These are phyloP conservation scores for Listronotus oregonensis DNA, from an alignment of 1,140 invertebrate species.

Conservation along the genomic window DNA sequence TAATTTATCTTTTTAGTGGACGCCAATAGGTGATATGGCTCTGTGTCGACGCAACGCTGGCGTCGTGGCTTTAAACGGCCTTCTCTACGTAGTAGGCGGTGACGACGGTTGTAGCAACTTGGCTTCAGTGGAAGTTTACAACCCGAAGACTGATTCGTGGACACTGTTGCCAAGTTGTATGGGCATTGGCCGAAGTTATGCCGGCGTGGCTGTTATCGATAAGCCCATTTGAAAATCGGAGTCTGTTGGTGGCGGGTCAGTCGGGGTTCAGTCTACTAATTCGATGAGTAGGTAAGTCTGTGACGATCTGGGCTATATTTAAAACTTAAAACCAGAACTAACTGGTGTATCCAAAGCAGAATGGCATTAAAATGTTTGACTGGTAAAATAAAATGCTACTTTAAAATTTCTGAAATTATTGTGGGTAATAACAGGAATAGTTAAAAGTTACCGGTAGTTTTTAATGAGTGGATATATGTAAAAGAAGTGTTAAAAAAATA, in stretches of 20 bases:
- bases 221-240: slow-evolving; percentile 65
- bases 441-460: too few relatives aligned
- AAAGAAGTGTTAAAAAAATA: too few relatives aligned
- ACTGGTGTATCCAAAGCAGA: too few relatives aligned
- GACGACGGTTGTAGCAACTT: slow-evolving; percentile 91
- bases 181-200: slow-evolving; percentile 92
- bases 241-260: slow-evolving; percentile 50
- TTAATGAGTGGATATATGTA: too few relatives aligned
- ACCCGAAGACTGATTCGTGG: slow-evolving; percentile 86
- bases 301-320: too few relatives aligned
- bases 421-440: too few relatives aligned
- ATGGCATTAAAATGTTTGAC: too few relatives aligned
- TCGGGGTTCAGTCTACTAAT: slow-evolving; percentile 28
- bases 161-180: slow-evolving; percentile 79
- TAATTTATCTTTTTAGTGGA: slow-evolving; percentile 64
- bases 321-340: too few relatives aligned
- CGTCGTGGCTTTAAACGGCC: slow-evolving; percentile 82
- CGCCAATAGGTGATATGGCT: slow-evolving; percentile 87
- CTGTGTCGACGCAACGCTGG: slow-evolving; percentile 91
- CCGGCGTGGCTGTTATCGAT: slow-evolving; percentile 92
- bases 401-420: too few relatives aligned
- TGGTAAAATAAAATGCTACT: too few relatives aligned
- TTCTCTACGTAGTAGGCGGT: slow-evolving; percentile 90
- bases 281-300: slow-evolving; percentile 26
- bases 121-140: slow-evolving; percentile 86